Conservation (phyloP, 2,888 invertebrate species). For the Lutraria lutraria region DNA sequence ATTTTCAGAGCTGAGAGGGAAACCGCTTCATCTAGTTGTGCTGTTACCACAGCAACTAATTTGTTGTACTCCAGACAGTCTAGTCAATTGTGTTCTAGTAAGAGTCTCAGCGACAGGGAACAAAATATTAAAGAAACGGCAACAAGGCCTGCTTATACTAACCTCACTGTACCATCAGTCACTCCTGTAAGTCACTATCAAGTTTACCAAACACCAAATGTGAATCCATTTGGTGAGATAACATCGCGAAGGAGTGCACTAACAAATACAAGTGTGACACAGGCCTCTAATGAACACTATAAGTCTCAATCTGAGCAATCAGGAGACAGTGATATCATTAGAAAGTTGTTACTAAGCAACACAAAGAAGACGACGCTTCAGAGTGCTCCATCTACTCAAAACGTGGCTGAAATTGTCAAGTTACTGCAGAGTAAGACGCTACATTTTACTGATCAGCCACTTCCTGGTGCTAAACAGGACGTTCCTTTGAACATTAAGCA, state of each 20-base stretch:
- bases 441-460: neutral
- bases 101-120: neutral
- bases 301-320: neutral
- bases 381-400: neutral
- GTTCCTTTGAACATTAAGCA: neutral
- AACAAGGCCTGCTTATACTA: slow-evolving; percentile 23
- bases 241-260: neutral
- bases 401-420: slow-evolving; percentile 1
- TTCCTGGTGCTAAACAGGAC: neutral
- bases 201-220: neutral
- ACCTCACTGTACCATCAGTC: neutral
- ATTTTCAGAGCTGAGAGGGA: slow-evolving; percentile 59
- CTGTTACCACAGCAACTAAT: slow-evolving; percentile 34
- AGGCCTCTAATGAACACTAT: slow-evolving; percentile 18
- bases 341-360: slow-evolving; percentile 15
- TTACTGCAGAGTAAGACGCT: neutral
- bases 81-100: slow-evolving; percentile 20
- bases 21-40: slow-evolving; percentile 39
- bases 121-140: neutral
- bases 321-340: neutral
- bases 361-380: neutral
- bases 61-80: slow-evolving; percentile 25
- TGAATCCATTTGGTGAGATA: neutral
- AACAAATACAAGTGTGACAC: slow-evolving; percentile 6
- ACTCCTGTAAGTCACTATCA: neutral